Evolutionary conservation across 2,888 invertebrate genomes (phyloP).

Genomic region (Eurytoma californica): DNA sequence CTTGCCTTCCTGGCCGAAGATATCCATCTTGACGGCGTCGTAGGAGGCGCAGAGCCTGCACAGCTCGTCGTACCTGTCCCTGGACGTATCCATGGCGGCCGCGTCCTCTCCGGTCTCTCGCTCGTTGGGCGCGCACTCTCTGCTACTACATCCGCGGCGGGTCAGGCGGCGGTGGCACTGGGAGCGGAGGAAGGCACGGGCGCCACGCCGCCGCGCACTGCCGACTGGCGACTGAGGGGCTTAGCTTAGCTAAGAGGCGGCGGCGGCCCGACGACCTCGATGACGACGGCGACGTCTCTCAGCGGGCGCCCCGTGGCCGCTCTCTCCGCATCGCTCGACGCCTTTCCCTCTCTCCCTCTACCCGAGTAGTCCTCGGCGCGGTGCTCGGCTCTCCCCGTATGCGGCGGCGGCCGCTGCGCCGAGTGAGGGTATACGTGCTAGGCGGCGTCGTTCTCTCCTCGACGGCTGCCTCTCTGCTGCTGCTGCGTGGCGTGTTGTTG

Average conservation of each 20-base stretch:
- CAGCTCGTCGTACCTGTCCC: slow-evolving; percentile 72
- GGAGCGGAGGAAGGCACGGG: neutral
- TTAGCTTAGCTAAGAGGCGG: neutral
- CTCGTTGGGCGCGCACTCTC: slow-evolving; percentile 23
- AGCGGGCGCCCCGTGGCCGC: neutral
- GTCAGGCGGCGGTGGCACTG: slow-evolving; percentile 2
- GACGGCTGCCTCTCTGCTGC: neutral
- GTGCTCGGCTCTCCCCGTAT: neutral
- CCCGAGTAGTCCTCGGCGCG: neutral
- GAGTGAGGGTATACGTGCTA: neutral
- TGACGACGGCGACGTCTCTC: slow-evolving; percentile 32
- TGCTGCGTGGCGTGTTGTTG: slow-evolving; percentile 1
- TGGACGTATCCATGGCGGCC: slow-evolving; percentile 27
- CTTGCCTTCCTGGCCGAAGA: slow-evolving; percentile 75
- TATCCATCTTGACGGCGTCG: slow-evolving; percentile 75
- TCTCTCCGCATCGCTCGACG: neutral
- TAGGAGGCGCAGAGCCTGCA: slow-evolving; percentile 76
- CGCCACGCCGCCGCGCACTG: slow-evolving; percentile 30
- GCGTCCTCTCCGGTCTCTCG: slow-evolving; percentile 12
- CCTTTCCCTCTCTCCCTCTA: slow-evolving; percentile 25
- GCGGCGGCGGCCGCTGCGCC: neutral
- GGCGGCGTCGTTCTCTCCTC: neutral
- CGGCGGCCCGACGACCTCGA: slow-evolving; percentile 32
- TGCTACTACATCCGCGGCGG: slow-evolving; percentile 54
- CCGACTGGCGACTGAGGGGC: neutral